Conservation (phyloP, 2,888 invertebrate genomes). For the Trisateles emortualis region DNA sequence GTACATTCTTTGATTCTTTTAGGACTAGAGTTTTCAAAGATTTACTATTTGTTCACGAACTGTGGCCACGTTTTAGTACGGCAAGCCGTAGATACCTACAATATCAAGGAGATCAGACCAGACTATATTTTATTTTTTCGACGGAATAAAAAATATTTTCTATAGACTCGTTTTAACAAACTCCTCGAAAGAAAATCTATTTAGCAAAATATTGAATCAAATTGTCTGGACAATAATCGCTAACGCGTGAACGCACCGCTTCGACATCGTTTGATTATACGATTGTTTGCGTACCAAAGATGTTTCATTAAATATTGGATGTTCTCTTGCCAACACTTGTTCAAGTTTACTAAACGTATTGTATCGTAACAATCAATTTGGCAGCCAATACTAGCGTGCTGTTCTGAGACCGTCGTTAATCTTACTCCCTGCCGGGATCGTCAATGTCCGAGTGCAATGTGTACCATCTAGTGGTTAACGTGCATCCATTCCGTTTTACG, state of each 20-base stretch:
- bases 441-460: slow-evolving; percentile 27
- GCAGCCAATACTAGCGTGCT: slow-evolving; percentile 20
- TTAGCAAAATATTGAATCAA: slow-evolving; percentile 15
- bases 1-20: no score
- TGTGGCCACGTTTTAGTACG: slow-evolving; percentile 24
- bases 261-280: slow-evolving; percentile 17
- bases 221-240: slow-evolving; percentile 8
- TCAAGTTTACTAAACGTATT: slow-evolving; percentile 27
- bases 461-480: slow-evolving; percentile 33
- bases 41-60: slow-evolving; percentile 27
- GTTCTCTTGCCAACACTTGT: slow-evolving; percentile 22
- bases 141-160: slow-evolving; percentile 1
- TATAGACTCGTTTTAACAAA: background rate
- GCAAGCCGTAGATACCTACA: slow-evolving; percentile 18
- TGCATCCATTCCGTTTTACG: slow-evolving; percentile 56
- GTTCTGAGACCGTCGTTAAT: slow-evolving; percentile 26
- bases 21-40: slow-evolving; percentile 37
- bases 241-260: slow-evolving; percentile 6
- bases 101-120: slow-evolving; percentile 22
- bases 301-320: slow-evolving; percentile 17
- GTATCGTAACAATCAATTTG: slow-evolving; percentile 32
- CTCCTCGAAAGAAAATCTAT: background rate
- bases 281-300: slow-evolving; percentile 22
- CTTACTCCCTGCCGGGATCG: slow-evolving; percentile 10
- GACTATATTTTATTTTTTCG: slow-evolving; percentile 5